Evolutionary conservation across 2,888 invertebrate species (phyloP), one percentile per base, ranked within the genome.

Genomic region (Thecocarcelia acutangulata): DNA sequence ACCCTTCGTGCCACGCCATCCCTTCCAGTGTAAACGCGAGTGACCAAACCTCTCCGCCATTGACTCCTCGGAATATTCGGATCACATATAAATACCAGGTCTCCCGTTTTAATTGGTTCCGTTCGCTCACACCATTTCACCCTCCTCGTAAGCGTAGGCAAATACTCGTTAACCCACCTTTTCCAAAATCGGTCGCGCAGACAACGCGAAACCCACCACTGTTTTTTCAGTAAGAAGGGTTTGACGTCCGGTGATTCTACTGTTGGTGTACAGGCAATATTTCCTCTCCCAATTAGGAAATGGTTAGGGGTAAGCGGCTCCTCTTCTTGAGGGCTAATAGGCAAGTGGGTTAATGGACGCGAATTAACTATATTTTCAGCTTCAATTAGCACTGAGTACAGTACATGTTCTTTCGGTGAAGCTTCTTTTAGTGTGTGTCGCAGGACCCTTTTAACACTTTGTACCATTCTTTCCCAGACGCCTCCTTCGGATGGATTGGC

Each of bases 301-400:
- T 83, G 73, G n/a, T 84, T 84, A 0, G 78, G 77, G 1, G 83
- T 83, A 6, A 82, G 13, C 8, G 83, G 77, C n/a, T 84, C 74
- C 24, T 79, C 81, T 11, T 84, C 79, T n/a, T 66, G 46, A 4
- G 46, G 17, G 12, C 12, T 13, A 37, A 75, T 9, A 0, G 74
- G 48, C 1, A 75, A 1, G 42, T 75, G 40, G 19, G 46, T 74
- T 0, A 74, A 13, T 2, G 74, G 63, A 1, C 74, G 17, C 0
- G 74, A 74, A 33, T 83, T 85, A 54, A 85, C n/a, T n/a, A n/a
- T n/a, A n/a, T n/a, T n/a, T n/a, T n/a, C n/a, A n/a, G n/a, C n/a
- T n/a, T n/a, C n/a, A n/a, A n/a, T n/a, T n/a, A n/a, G n/a, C n/a
- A n/a, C n/a, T n/a, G n/a, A n/a, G n/a, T n/a, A n/a, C n/a, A n/a